A percentile compares a stretch with the other conserved stretches of the same genome.
Evolutionary conservation across 2,888 invertebrate genomes (phyloP).

Genomic region (Synanthedon andrenaeformis): DNA sequence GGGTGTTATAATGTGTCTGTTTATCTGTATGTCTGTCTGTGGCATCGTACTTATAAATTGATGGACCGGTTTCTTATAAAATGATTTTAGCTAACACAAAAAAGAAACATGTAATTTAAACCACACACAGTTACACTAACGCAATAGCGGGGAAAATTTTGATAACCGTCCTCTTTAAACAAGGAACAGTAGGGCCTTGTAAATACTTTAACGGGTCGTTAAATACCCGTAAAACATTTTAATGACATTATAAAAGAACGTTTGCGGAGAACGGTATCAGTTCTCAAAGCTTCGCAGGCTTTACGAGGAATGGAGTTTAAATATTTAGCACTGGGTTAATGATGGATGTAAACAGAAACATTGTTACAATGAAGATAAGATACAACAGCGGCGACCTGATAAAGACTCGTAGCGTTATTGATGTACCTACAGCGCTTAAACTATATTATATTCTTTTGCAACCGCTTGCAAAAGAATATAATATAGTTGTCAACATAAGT

Average conservation of each 20-base stretch:
- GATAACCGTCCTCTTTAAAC: conserved; percentile 19
- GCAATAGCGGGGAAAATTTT: conserved; percentile 17
- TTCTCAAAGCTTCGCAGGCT: conserved; percentile 4
- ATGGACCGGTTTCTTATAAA: background rate
- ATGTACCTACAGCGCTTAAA: no score
- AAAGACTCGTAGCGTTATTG: no score
- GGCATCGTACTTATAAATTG: no score
- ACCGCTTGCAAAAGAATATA: no score
- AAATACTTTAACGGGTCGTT: conserved; percentile 50
- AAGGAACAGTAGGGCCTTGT: conserved; percentile 40
- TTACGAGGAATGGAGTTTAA: background rate
- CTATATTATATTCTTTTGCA: no score
- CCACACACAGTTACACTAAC: background rate
- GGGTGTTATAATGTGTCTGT: no score
- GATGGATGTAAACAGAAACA: background rate
- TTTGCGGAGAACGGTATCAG: conserved; percentile 19
- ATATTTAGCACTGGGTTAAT: background rate
- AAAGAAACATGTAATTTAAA: background rate
- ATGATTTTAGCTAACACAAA: background rate
- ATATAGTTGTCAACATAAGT: no score
- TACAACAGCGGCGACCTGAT: no score
- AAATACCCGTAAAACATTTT: conserved; percentile 52
- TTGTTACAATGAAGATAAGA: background rate
- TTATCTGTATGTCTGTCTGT: no score
- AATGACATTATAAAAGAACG: conserved; percentile 47